phyloP scores from a whole-genome alignment of 1,140 invertebrate species.

The Aphelenchoides besseyi region DNA sequence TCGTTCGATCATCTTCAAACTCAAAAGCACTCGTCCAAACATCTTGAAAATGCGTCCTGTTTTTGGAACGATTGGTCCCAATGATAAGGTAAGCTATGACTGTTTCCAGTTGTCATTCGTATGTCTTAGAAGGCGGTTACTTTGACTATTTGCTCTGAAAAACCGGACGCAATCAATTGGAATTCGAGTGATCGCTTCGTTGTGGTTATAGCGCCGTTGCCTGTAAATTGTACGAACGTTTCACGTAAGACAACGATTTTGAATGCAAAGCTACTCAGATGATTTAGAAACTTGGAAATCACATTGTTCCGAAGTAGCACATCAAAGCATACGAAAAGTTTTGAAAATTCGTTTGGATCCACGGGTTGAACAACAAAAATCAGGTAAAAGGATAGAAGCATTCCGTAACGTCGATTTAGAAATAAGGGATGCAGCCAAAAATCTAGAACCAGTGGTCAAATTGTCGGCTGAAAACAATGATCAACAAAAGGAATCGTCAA shows the following conservation, averaged over 20 bases:
- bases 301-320: neutral
- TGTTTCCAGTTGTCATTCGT: neutral
- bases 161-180: conserved; percentile 6
- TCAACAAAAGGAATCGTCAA: no score
- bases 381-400: no score
- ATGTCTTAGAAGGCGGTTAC: neutral
- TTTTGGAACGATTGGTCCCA: conserved; percentile 17
- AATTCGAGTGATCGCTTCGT: conserved; percentile 4
- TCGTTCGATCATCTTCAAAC: conserved; percentile 20
- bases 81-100: neutral
- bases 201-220: conserved; percentile 8
- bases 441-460: no score
- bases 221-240: neutral
- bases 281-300: no score
- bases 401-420: no score
- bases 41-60: conserved; percentile 28
- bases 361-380: no score
- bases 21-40: conserved; percentile 22
- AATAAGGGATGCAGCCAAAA: no score
- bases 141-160: neutral
- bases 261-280: no score
- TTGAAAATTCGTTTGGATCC: neutral
- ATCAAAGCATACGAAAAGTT: neutral
- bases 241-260: no score
- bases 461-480: no score